phyloP scores from a whole-genome alignment of 1,140 invertebrate genomes.

The Nymphalis io region DNA sequence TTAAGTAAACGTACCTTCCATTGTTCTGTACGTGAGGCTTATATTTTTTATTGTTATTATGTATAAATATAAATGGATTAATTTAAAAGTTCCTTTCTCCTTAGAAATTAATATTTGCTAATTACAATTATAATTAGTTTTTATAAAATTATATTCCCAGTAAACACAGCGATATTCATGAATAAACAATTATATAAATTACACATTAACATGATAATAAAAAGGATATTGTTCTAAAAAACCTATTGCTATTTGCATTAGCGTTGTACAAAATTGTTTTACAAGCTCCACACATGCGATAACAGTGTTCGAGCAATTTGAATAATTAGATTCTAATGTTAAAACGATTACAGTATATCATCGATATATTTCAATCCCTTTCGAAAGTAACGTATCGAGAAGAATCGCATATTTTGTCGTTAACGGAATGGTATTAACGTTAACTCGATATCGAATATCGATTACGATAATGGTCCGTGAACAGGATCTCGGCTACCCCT shows the following conservation, averaged over 20 bases:
- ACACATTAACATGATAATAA: neutral
- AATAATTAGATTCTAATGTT: constrained; percentile 24
- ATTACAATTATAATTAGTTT: neutral
- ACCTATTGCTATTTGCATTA: neutral
- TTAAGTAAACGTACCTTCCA: constrained; percentile 71
- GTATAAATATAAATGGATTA: constrained; percentile 35
- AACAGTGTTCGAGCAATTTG: constrained; percentile 15
- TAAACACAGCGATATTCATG: too few species aligned
- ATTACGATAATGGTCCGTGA: neutral
- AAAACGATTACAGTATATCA: neutral
- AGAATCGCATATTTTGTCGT: neutral
- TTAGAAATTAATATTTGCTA: neutral
- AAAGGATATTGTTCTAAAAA: neutral
- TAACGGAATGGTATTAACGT: neutral
- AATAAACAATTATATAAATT: too few species aligned
- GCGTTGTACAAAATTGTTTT: constrained; percentile 4
- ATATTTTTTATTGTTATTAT: constrained; percentile 41
- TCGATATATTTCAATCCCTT: neutral
- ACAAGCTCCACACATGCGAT: constrained; percentile 13
- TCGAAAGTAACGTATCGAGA: neutral
- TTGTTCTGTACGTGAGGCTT: constrained; percentile 65
- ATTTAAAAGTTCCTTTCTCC: constrained; percentile 37
- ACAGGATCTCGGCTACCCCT: constrained; percentile 43
- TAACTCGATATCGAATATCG: constrained; percentile 2
- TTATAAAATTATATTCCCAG: too few species aligned